Base-by-base conservation (phyloP, 92 coral and sea anemone genomes). In the Parazoanthus atlanticus region DNA sequence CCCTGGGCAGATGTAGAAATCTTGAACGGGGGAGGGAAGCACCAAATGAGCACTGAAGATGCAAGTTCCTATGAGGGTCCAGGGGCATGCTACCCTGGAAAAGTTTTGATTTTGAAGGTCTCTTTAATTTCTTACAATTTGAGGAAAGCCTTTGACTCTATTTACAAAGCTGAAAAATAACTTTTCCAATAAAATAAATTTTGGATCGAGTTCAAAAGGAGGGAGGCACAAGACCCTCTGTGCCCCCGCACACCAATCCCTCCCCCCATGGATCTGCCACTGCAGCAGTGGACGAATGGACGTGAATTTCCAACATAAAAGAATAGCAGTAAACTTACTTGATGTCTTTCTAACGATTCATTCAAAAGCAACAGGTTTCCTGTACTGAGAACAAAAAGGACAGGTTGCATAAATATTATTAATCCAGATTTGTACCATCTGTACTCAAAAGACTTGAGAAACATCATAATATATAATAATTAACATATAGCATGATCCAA, bases 351-450 rank as follows among this genome's bases (percentile, higher is more conserved):
- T 49, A 97, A 81, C 19, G 96, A 90, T 74, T 95, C 91, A 79
- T 97, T 95, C 33, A 97, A 90, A 86, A 97, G 96, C 70, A 96
- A 89, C 78, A 97, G 89, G 82, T 97, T 97, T 6, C 99, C 99
- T 81, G 91, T 90, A 66, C 99, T 97, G 91, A 38, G 77, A 93
- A 40, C 30, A 13, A 65, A 76, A 61, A 29, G 36, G 26, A n/a
- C 66, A 21, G 8, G 38, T 13, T 81, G 38, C 13, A 29, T 23
- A 74, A 40, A 26, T 29, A 30, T 10, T 74, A n/a, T 7, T 15
- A 38, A 76, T 78, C 12, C 17, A 47, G 31, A 17, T 5, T 29
- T 12, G 67, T 21, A 36, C 19, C 38, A 33, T 36, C 46, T 29
- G 31, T 9, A 32, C 56, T 66, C 29, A 71, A 15, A 40, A 85